Evolutionary conservation across 2,797 vertebrate species (phyloP).

Genomic region (Ctenosaura bakeri): DNA sequence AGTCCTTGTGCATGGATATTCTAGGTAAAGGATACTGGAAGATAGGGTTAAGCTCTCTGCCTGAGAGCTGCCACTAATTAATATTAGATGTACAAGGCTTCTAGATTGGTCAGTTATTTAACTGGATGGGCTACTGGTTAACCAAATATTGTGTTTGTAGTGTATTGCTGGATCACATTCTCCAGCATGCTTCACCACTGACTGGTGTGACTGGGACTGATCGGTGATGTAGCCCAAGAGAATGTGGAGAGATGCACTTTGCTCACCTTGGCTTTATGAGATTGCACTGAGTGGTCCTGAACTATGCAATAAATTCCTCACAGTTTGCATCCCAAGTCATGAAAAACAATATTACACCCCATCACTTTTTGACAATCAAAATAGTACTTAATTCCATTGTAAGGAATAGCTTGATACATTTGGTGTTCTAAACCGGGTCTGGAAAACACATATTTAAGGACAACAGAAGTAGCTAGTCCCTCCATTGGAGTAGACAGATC

Average conservation of each 20-base stretch:
- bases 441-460: neutral
- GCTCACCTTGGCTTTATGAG: neutral
- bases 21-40: neutral
- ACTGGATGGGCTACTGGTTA: neutral
- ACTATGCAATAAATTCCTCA: neutral
- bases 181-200: too few species aligned
- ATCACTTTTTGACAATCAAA: neutral
- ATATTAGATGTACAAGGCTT: neutral
- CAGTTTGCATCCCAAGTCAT: neutral
- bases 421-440: neutral
- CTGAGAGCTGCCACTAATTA: neutral
- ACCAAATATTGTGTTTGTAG: too few species aligned
- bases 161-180: too few species aligned
- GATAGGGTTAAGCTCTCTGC: too few species aligned
- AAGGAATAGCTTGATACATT: neutral
- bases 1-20: neutral
- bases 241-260: too few species aligned
- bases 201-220: neutral
- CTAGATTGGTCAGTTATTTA: neutral
- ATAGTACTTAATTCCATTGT: neutral
- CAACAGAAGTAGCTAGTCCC: conserved; percentile 3
- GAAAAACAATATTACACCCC: neutral
- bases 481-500: neutral
- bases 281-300: neutral
- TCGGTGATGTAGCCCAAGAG: too few species aligned